Base-by-base conservation (phyloP, 2,113 vertebrate genomes). In the Condylura cristata region DNA sequence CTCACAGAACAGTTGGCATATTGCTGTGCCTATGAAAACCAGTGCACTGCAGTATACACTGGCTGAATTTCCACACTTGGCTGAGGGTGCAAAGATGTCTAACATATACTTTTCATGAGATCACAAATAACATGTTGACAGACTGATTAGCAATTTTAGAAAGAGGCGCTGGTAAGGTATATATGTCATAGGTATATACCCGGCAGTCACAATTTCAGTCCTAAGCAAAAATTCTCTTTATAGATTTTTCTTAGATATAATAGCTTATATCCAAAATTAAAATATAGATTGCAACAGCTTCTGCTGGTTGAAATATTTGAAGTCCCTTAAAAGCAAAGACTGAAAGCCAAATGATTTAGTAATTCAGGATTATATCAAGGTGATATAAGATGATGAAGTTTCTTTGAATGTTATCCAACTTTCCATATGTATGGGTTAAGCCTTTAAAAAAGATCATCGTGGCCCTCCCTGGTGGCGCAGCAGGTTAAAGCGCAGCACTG, bases 241-340 rank as follows among this genome's bases (percentile, higher is more conserved):
- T 86, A 68, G 58, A 87, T 90, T 90, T 53, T 75, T 81, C n/a
- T 86, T 92, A 87, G n/a, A 65, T 92, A 58, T 65, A 96, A 87
- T 61, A 90, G 24, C 28, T 87, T 68, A 75, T 70, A 90, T 70
- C 44, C 30, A 90, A 92, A 92, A 90, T 94, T 96, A 80, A 96
- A 95, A 90, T 65, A 87, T 39, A 84, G n/a, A 94, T 80, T 80
- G 32, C 65, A 90, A 17, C 83, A 84, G 13, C 66, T 74, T 91
- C 32, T 86, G 61, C 39, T 80, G 72, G 37, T 86, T 24, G 34
- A n/a, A 63, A 68, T 94, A 93, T 81, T 83, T 95, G 14, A 90
- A 85, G 72, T 83, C 39, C 13, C 53, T 94, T 90, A 61, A 74
- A 86, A 95, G 61, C 51, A 16, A 96, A 44, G 12, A 74, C 81